A percentile compares a stretch with the other conserved stretches of the same genome.
Evolutionary conservation across 2,113 vertebrate species (phyloP).

Genomic region (Garra rufa): DNA sequence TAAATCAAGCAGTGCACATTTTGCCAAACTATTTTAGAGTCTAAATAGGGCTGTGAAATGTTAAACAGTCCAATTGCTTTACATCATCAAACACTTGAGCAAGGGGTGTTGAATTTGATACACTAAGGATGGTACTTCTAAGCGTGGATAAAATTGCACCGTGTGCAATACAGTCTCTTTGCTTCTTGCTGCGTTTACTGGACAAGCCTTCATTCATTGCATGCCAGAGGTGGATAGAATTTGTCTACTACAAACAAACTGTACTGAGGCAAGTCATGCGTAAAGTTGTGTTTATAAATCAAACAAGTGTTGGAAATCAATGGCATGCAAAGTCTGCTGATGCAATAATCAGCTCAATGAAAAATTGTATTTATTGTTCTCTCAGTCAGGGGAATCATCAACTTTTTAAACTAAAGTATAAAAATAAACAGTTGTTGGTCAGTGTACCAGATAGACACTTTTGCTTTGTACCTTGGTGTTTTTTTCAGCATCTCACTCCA

Average conservation of each 20-base stretch:
- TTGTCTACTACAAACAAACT: background rate
- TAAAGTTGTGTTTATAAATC: background rate
- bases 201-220: constrained; percentile 12
- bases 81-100: constrained; percentile 30
- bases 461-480: background rate
- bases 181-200: background rate
- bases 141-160: background rate
- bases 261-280: background rate
- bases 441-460: background rate
- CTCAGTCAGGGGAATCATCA: background rate
- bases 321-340: background rate
- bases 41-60: constrained; percentile 44
- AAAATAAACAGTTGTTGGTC: background rate
- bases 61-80: constrained; percentile 36
- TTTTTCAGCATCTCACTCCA: background rate
- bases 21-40: constrained; percentile 36
- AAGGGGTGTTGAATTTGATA: constrained; percentile 39
- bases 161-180: constrained; percentile 1
- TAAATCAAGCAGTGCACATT: constrained; percentile 48
- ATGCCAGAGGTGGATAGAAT: background rate
- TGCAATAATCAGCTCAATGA: background rate
- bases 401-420: background rate
- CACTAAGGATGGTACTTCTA: background rate
- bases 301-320: background rate
- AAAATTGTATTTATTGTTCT: background rate